Conservation (phyloP, 1,140 invertebrate genomes). For the Caenorhabditis briggsae region DNA sequence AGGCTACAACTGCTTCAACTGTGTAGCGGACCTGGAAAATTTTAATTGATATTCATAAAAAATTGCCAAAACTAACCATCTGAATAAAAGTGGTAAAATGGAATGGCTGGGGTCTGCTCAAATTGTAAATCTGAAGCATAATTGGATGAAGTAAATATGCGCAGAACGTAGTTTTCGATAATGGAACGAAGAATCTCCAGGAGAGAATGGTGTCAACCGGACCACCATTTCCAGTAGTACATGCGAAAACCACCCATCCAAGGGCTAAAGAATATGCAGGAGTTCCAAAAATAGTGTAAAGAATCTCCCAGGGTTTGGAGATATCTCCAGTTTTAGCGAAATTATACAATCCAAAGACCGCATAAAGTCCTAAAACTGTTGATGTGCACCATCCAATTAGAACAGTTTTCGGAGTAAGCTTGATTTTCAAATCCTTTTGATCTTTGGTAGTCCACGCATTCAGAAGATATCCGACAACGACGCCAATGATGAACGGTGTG, state of each 20-base stretch:
- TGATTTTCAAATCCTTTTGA: constrained; percentile 60
- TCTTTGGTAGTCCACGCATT: constrained; percentile 66
- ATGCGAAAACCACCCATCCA: constrained; percentile 89
- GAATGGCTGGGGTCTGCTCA: constrained; percentile 75
- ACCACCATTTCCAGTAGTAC: constrained; percentile 89
- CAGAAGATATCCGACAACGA: constrained; percentile 79
- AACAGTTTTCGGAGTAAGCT: constrained; percentile 61
- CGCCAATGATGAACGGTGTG: constrained; percentile 80
- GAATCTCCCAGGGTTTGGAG: constrained; percentile 79
- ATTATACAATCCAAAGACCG: constrained; percentile 74
- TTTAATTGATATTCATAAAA: background rate
- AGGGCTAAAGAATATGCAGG: constrained; percentile 87
- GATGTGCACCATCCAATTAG: constrained; percentile 70
- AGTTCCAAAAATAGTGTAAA: constrained; percentile 88
- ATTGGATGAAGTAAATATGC: constrained; percentile 80
- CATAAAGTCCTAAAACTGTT: constrained; percentile 73
- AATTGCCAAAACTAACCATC: constrained; percentile 67
- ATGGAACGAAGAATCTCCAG: constrained; percentile 77
- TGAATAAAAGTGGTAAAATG: constrained; percentile 77
- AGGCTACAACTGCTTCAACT: constrained; percentile 72
- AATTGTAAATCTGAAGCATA: constrained; percentile 77
- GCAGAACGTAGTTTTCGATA: constrained; percentile 79
- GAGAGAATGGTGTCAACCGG: constrained; percentile 74
- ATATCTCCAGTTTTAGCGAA: constrained; percentile 78
- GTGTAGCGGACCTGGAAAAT: constrained; percentile 73